Evolutionary conservation across 53 echinoderm and acorn worm genomes (phyloP).

Genomic region (Pentamera pediparva): DNA sequence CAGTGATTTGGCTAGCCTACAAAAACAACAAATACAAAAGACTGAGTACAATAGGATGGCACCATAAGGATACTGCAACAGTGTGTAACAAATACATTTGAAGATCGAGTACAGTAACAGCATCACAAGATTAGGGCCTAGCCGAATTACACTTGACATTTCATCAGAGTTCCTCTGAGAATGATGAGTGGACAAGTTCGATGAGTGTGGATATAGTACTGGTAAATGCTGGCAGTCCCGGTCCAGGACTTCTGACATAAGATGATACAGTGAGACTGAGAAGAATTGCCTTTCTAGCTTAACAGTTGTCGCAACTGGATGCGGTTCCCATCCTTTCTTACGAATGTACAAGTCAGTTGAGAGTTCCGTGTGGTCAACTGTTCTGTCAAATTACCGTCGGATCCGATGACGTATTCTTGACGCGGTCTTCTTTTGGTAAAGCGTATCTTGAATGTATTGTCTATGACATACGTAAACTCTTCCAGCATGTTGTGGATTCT

Average conservation of each 20-base stretch:
- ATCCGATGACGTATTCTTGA: not conserved
- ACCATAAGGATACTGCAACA: too few species aligned
- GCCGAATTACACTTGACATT: not conserved
- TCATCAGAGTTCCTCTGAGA: too few species aligned
- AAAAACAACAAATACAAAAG: too few species aligned
- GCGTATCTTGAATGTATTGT: not conserved
- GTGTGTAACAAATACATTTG: not conserved
- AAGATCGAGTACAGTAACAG: not conserved
- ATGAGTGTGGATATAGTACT: too few species aligned
- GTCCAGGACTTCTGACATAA: too few species aligned
- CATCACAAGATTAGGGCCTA: not conserved
- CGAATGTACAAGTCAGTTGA: not conserved
- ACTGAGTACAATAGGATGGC: too few species aligned
- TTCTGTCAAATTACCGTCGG: not conserved
- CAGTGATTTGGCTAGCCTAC: not conserved
- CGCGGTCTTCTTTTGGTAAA: not conserved
- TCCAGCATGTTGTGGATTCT: not conserved
- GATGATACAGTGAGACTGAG: too few species aligned
- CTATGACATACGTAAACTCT: not conserved
- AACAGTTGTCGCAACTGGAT: too few species aligned
- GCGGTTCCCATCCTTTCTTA: not conserved
- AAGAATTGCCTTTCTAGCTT: too few species aligned
- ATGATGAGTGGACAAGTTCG: too few species aligned
- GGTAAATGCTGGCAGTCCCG: too few species aligned
- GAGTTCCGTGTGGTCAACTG: not conserved